Conservation (phyloP, 2,113 vertebrate genomes). For the Plestiodon gilberti region DNA sequence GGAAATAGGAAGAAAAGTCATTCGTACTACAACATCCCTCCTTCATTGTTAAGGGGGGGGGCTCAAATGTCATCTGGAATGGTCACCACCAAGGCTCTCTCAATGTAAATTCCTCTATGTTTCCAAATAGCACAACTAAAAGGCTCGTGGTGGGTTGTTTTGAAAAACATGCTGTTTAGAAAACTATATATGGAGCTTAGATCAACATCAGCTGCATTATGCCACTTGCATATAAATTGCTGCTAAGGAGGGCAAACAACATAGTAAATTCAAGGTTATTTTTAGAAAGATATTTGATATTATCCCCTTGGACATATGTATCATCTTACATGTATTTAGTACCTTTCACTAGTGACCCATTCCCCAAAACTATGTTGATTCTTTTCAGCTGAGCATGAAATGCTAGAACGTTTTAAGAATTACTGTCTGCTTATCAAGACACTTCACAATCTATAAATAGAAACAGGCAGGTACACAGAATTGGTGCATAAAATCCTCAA, state of each 20-base stretch:
- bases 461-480: background rate
- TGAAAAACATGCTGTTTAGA: background rate
- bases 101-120: background rate
- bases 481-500: background rate
- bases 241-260: slow-evolving; percentile 1
- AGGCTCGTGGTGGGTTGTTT: background rate
- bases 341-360: background rate
- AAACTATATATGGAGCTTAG: background rate
- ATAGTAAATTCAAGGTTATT: background rate
- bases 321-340: background rate
- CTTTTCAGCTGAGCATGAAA: background rate
- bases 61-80: slow-evolving; percentile 4
- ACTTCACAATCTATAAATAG: background rate
- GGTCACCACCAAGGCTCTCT: background rate
- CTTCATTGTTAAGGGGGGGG: background rate
- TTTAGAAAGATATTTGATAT: background rate
- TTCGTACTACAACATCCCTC: background rate
- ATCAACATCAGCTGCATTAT: background rate
- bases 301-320: background rate
- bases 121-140: background rate
- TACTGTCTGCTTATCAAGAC: background rate
- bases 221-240: background rate
- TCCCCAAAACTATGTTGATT: background rate
- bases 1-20: background rate
- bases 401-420: background rate